Percentiles rank a stretch among this genome's conserved stretches.
Conservation (phyloP, 2,797 vertebrate genomes). For the Coregonus ussuriensis region DNA sequence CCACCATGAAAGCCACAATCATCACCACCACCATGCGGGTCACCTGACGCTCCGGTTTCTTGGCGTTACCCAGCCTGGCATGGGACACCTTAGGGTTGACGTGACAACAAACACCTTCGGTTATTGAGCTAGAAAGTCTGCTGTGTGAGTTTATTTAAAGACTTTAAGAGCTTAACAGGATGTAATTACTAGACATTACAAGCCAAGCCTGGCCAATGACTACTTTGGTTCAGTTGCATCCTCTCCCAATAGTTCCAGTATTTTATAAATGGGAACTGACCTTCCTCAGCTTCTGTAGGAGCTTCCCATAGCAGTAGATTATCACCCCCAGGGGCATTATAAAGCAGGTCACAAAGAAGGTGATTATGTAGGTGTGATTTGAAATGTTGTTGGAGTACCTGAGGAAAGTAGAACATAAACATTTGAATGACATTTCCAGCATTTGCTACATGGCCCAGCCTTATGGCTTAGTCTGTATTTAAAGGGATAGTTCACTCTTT, state of each 20-base stretch:
- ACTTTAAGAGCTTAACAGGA: background rate
- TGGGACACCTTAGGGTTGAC: conserved; percentile 79
- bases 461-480: too few species aligned
- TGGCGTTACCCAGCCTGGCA: conserved; percentile 76
- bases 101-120: background rate
- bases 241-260: background rate
- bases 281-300: conserved; percentile 85
- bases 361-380: conserved; percentile 85
- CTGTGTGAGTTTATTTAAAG: too few species aligned
- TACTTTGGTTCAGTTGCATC: background rate
- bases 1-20: conserved; percentile 88
- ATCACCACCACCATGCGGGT: conserved; percentile 89
- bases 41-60: conserved; percentile 86
- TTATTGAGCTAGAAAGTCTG: background rate
- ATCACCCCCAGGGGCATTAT: conserved; percentile 85
- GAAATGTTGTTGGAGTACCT: conserved; percentile 83
- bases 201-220: background rate
- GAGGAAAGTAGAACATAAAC: conserved; percentile 17
- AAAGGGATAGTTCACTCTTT: too few species aligned
- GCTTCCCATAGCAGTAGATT: conserved; percentile 86
- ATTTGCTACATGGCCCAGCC: background rate
- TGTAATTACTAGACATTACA: background rate
- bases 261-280: conserved; percentile 56
- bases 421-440: background rate
- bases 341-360: conserved; percentile 86